These are phyloP conservation scores for Halichondria panicea DNA, from an alignment of 37 sponge, comb jelly and placozoan genomes.

Conservation along the genomic window DNA sequence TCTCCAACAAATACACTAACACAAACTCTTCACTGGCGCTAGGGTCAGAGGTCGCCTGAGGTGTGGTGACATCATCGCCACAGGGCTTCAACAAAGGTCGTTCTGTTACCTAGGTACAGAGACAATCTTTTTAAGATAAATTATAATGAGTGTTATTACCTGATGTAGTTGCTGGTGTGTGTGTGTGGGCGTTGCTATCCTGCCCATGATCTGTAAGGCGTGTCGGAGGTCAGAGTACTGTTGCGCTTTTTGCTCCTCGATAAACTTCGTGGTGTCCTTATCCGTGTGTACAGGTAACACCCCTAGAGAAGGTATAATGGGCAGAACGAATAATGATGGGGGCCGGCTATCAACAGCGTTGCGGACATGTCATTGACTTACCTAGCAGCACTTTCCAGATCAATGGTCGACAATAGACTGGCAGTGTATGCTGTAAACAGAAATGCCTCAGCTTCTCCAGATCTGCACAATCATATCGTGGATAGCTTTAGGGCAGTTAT, in stretches of 20 bases:
- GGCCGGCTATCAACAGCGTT: neutral
- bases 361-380: slow-evolving; percentile 1
- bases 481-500: neutral
- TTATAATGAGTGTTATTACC: too few relatives aligned
- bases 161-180: too few relatives aligned
- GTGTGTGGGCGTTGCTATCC: slow-evolving; percentile 7
- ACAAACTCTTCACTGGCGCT: slow-evolving; percentile 23
- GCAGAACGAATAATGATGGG: neutral
- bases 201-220: slow-evolving; percentile 36
- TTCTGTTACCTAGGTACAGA: too few relatives aligned
- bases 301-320: slow-evolving; percentile 1
- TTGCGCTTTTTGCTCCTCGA: slow-evolving; percentile 25
- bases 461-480: slow-evolving; percentile 12
- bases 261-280: slow-evolving; percentile 28
- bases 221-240: slow-evolving; percentile 43
- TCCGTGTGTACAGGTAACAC: slow-evolving; percentile 35
- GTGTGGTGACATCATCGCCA: too few relatives aligned
- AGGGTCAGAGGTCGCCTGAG: neutral
- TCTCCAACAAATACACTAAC: slow-evolving; percentile 31
- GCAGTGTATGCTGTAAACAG: slow-evolving; percentile 47
- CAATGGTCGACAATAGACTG: slow-evolving; percentile 27
- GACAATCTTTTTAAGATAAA: too few relatives aligned
- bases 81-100: too few relatives aligned
- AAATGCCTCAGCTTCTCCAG: slow-evolving; percentile 37
- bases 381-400: slow-evolving; percentile 60